A percentile compares a stretch with the other conserved stretches of the same genome.
phyloP scores from a whole-genome alignment of 2,113 vertebrate genomes.

The Cacatua alba region DNA sequence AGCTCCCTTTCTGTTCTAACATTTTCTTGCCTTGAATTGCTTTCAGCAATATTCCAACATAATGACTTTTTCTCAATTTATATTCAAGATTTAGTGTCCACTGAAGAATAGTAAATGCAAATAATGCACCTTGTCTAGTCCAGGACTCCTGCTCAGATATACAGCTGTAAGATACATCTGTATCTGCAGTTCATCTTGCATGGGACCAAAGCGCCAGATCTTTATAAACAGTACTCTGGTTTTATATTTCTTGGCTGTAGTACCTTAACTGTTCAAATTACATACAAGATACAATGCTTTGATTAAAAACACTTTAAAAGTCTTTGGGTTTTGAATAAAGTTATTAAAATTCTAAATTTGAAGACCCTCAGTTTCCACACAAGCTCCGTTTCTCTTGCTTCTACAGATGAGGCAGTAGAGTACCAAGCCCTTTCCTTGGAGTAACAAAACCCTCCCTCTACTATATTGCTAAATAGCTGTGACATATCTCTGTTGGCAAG shows the following conservation, averaged over 20 bases:
- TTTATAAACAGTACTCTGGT: conserved; percentile 20
- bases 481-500: background rate
- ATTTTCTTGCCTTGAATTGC: conserved; percentile 54
- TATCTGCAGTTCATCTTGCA: background rate
- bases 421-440: background rate
- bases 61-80: conserved; percentile 17
- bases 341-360: background rate
- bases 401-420: background rate
- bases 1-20: conserved; percentile 32
- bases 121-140: background rate
- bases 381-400: background rate
- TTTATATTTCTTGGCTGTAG: background rate
- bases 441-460: background rate
- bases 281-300: background rate
- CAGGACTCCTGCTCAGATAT: background rate
- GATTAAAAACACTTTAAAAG: background rate
- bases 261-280: conserved; percentile 49
- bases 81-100: conserved; percentile 16
- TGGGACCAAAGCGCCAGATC: background rate
- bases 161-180: background rate
- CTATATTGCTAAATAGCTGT: background rate
- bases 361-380: background rate
- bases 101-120: conserved; percentile 32
- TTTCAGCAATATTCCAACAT: conserved; percentile 44
- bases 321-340: background rate